These are phyloP conservation scores for Holothuria leucospilota DNA, from an alignment of 53 echinoderm and acorn worm genomes.

Conservation along the genomic window DNA sequence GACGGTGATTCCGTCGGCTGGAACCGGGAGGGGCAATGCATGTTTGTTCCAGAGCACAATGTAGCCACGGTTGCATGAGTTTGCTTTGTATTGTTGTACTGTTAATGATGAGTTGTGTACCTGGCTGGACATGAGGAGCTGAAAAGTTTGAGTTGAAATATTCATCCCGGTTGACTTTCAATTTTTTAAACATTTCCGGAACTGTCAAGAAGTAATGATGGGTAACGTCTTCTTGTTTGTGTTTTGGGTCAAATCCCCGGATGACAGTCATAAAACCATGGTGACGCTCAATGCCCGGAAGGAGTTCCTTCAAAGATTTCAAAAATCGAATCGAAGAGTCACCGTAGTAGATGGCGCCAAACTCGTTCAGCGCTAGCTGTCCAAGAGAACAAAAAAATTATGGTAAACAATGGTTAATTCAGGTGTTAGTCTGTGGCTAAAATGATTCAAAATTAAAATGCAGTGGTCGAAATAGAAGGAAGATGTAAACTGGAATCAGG, in stretches of 20 bases:
- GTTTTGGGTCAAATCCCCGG: slow-evolving; percentile 18
- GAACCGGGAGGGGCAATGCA: slow-evolving; percentile 20
- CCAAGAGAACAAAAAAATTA: too few relatives aligned
- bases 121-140: slow-evolving; percentile 33
- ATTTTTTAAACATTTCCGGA: slow-evolving; percentile 32
- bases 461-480: too few relatives aligned
- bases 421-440: too few relatives aligned
- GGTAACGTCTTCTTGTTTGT: neutral
- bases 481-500: too few relatives aligned
- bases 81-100: slow-evolving; percentile 43
- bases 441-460: too few relatives aligned
- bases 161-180: neutral
- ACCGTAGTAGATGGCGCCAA: slow-evolving; percentile 40
- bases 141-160: slow-evolving; percentile 13
- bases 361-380: slow-evolving; percentile 36
- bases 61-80: slow-evolving; percentile 36
- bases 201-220: slow-evolving; percentile 20
- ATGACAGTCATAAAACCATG: slow-evolving; percentile 39
- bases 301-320: slow-evolving; percentile 27
- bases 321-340: slow-evolving; percentile 35
- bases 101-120: slow-evolving; percentile 41
- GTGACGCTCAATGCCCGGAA: slow-evolving; percentile 46
- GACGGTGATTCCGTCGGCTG: slow-evolving; percentile 10
- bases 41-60: slow-evolving; percentile 16
- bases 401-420: too few relatives aligned